Evolutionary conservation across 1,140 invertebrate species (phyloP), one percentile per base, ranked within the genome.

Genomic region (Drosophila micromelanica): DNA sequence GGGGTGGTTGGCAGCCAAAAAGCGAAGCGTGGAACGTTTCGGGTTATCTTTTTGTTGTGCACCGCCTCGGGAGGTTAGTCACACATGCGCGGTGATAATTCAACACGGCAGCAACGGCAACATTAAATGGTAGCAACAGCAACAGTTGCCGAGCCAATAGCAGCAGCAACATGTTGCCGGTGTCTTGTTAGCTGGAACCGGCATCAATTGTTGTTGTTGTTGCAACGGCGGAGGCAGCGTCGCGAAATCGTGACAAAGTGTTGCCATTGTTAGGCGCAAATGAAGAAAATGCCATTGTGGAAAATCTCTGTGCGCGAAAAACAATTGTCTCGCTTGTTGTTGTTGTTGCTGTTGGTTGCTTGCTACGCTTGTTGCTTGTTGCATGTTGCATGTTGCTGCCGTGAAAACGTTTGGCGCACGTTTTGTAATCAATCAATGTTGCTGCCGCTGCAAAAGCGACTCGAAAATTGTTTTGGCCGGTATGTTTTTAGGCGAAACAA

Each of bases 271-370:
- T 89, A 89, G 84, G 84, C 84, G 84, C 79, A 87, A 87, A 87
- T 87, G 84, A 87, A 87, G 84, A 87, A 87, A 87, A 87, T 89
- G 84, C 84, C 84, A 89, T 89, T 87, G 84, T 87, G 84, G 84
- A 89, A 87, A 89, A 89, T 65, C 57, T 70, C 60, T 54, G 38
- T 13, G 76, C 68, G 71, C 60, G 67, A 86, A 86, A 85, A 87
- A 87, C 84, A 87, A 89, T 89, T 84, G 84, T 71, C 49, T 37
- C 27, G 57, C 78, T 85, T 74, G 73, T 65, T 74, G 80, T 35
- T 64, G 67, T 46, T 48, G 73, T 15, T 57, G 62, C 23, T 57
- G 45, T 63, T 38, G 42, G 27, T 42, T 35, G 32, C 32, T 27
- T 52, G 70, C 49, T 63, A 69, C 57, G 68, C 60, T 67, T 60